Percentiles rank a stretch among this genome's conserved stretches.
These are phyloP conservation scores for Pitta sordida DNA, from an alignment of 2,113 vertebrate genomes.

Conservation along the genomic window DNA sequence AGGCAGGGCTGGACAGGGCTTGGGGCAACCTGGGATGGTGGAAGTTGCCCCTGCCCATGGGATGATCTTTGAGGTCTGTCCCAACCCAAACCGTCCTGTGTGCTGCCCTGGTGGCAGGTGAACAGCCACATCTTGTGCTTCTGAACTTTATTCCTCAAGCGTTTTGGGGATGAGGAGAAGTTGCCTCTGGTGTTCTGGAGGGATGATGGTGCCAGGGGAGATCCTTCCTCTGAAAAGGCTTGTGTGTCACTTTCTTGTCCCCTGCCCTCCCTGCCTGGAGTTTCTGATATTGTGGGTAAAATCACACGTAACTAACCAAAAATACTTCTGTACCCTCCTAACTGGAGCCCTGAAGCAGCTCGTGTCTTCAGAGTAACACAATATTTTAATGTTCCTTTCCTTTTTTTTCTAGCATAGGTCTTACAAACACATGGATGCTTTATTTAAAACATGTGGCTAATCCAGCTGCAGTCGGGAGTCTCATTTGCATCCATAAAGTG, in stretches of 20 bases:
- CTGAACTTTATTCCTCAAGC: accelerated
- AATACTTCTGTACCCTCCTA: accelerated
- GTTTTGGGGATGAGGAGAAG: accelerated
- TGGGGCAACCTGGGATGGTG: too few species aligned
- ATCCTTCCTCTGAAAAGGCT: accelerated
- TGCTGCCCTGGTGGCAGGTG: neutral
- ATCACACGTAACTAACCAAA: accelerated
- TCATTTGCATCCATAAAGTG: neutral
- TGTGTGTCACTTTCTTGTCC: too few species aligned
- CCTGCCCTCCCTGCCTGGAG: too few species aligned
- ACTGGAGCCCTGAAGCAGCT: neutral
- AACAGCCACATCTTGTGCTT: neutral
- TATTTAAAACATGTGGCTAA: neutral
- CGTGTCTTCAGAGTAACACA: neutral
- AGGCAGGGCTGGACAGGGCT: neutral
- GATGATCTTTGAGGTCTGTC: too few species aligned
- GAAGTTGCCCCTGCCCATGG: too few species aligned
- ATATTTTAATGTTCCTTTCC: neutral
- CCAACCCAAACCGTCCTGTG: neutral
- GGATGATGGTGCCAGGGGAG: too few species aligned
- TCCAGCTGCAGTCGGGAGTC: neutral
- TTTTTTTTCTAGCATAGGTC: neutral
- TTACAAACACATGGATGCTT: accelerated
- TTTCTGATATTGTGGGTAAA: accelerated
- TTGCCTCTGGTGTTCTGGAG: neutral